Conservation (phyloP, 30 jellyfish, hydroid and myxozoan species). For the Nemopilema nomurai region DNA sequence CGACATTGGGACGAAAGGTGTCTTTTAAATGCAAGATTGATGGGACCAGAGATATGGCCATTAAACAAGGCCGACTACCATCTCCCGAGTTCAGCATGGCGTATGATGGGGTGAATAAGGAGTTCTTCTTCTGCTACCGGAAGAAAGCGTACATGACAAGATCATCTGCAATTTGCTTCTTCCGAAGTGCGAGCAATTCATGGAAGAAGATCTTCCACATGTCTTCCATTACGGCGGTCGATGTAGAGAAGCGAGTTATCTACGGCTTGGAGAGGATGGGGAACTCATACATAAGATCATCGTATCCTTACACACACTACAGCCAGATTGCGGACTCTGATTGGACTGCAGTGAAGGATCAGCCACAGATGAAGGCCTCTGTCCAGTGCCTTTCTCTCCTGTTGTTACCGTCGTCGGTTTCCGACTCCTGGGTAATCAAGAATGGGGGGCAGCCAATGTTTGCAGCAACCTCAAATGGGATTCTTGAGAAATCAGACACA, state of each 20-base stretch:
- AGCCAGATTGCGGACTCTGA: conserved; percentile 5
- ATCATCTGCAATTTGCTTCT: background rate
- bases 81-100: conserved; percentile 40
- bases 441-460: background rate
- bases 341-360: conserved; percentile 6
- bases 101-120: conserved; percentile 24
- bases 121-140: conserved; percentile 7
- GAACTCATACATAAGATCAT: background rate
- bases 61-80: background rate
- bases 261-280: conserved; percentile 6
- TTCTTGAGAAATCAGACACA: background rate
- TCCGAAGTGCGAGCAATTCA: background rate
- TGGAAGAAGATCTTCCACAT: conserved; percentile 2
- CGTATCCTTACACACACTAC: background rate
- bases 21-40: conserved; percentile 16
- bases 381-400: background rate
- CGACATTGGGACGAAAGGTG: background rate
- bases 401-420: background rate
- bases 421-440: background rate
- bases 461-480: background rate
- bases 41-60: background rate
- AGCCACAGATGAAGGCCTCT: background rate
- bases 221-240: background rate
- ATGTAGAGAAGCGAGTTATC: background rate
- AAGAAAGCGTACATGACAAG: background rate